Evolutionary conservation across 2,888 invertebrate species (phyloP).

Genomic region (Caenorhabditis macrosperma): DNA sequence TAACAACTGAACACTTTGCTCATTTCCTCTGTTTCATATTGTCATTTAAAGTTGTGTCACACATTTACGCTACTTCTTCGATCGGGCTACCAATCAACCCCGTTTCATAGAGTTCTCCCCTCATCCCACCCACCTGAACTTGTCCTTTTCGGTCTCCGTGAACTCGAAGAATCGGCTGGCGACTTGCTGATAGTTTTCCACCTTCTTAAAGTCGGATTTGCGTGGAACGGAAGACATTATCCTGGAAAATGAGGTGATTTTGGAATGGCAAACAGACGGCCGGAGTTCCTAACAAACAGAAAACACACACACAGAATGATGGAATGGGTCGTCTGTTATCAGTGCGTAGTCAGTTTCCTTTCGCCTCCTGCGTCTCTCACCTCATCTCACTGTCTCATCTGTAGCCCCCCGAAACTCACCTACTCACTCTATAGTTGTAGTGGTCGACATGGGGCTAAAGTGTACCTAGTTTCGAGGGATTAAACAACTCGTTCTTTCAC

Average conservation of each 20-base stretch:
- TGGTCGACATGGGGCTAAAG: no score
- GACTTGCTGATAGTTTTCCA: slow-evolving; percentile 55
- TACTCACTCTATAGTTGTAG: no score
- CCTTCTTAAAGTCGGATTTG: slow-evolving; percentile 48
- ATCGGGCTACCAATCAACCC: no score
- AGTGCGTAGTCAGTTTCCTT: neutral
- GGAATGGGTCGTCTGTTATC: neutral
- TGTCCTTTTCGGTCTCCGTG: slow-evolving; percentile 54
- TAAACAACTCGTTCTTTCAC: no score
- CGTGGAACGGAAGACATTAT: slow-evolving; percentile 32
- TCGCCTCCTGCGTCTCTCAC: neutral
- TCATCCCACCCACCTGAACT: slow-evolving; percentile 61
- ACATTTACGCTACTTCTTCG: no score
- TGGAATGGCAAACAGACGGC: neutral
- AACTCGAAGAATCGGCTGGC: slow-evolving; percentile 62
- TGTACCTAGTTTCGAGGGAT: no score
- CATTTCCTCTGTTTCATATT: no score
- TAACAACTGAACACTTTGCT: no score
- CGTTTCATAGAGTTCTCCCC: neutral
- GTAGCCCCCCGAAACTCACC: no score
- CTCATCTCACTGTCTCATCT: neutral
- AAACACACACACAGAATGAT: no score
- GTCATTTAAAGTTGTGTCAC: no score
- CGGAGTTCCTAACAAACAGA: no score
- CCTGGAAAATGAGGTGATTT: slow-evolving; percentile 5